Evolutionary conservation across 2,797 vertebrate species (phyloP).

Genomic region (Pampus argenteus): DNA sequence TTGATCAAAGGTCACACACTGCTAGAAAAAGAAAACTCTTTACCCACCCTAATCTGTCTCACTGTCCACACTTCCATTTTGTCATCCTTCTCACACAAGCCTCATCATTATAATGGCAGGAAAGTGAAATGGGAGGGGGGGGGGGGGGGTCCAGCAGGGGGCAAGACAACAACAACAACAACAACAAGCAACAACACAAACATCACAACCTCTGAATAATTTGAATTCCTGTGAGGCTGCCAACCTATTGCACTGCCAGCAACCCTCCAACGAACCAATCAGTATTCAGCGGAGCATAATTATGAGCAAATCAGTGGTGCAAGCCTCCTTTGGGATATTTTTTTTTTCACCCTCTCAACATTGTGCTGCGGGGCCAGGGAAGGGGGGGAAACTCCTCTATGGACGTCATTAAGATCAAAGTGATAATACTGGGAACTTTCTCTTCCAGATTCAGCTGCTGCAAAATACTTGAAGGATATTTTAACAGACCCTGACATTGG

Average conservation of each 20-base stretch:
- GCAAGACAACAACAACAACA: slow-evolving; percentile 75
- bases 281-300: slow-evolving; percentile 23
- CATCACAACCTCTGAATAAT: slow-evolving; percentile 63
- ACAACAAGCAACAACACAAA: slow-evolving; percentile 67
- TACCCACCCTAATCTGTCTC: neutral
- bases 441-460: slow-evolving; percentile 33
- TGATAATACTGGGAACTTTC: slow-evolving; percentile 48
- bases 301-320: slow-evolving; percentile 45
- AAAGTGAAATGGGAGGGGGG: slow-evolving; percentile 9
- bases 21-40: slow-evolving; percentile 2
- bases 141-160: slow-evolving; percentile 20
- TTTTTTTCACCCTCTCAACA: slow-evolving; percentile 23
- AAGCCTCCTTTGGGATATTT: slow-evolving; percentile 33
- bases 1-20: slow-evolving; percentile 3
- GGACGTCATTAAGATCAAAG: slow-evolving; percentile 62
- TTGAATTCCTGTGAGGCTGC: slow-evolving; percentile 59
- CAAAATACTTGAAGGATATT: slow-evolving; percentile 26
- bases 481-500: slow-evolving; percentile 8
- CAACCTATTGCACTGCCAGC: slow-evolving; percentile 46
- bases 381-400: slow-evolving; percentile 8
- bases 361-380: slow-evolving; percentile 12
- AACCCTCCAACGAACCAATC: slow-evolving; percentile 42
- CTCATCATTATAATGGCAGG: slow-evolving; percentile 38
- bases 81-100: slow-evolving; percentile 24
- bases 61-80: slow-evolving; percentile 1